A percentile compares a stretch with the other conserved stretches of the same genome.
These are phyloP conservation scores for Trachythela sp. DNA, from an alignment of 64 coral and sea anemone species.

Conservation along the genomic window DNA sequence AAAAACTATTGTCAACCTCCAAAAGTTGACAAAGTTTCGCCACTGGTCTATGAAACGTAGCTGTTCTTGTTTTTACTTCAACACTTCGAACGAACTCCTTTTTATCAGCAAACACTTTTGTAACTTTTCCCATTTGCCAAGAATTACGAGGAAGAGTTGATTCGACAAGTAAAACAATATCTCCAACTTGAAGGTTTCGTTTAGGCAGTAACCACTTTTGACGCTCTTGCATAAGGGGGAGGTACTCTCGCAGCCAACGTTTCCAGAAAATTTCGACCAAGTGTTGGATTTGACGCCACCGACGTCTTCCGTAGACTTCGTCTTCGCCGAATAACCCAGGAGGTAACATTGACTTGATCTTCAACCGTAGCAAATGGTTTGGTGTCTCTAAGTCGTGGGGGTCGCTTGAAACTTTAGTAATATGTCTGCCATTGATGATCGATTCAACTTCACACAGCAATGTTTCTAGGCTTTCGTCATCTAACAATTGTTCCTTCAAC, in stretches of 20 bases:
- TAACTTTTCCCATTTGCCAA: neutral
- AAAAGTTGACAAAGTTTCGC: neutral
- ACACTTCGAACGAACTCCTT: neutral
- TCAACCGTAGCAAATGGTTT: neutral
- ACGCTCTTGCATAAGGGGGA: neutral
- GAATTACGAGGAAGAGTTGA: neutral
- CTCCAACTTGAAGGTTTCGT: neutral
- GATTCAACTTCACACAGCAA: neutral
- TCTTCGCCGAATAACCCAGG: neutral
- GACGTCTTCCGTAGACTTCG: neutral
- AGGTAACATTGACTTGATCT: neutral
- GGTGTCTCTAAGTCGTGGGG: neutral
- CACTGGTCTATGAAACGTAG: neutral
- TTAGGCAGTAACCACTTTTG: neutral
- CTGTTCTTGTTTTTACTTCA: neutral
- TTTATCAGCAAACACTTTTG: neutral
- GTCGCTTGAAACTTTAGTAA: constrained; percentile 21
- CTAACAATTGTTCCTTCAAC: neutral
- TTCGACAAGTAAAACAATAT: neutral
- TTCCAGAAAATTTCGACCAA: neutral
- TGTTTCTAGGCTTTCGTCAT: constrained; percentile 7
- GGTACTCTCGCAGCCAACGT: neutral
- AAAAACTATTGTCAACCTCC: neutral
- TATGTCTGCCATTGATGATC: constrained; percentile 19
- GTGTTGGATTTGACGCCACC: neutral